These are phyloP conservation scores for Peromyscus maniculatus DNA, from an alignment of 2,113 vertebrate genomes.

Conservation along the genomic window DNA sequence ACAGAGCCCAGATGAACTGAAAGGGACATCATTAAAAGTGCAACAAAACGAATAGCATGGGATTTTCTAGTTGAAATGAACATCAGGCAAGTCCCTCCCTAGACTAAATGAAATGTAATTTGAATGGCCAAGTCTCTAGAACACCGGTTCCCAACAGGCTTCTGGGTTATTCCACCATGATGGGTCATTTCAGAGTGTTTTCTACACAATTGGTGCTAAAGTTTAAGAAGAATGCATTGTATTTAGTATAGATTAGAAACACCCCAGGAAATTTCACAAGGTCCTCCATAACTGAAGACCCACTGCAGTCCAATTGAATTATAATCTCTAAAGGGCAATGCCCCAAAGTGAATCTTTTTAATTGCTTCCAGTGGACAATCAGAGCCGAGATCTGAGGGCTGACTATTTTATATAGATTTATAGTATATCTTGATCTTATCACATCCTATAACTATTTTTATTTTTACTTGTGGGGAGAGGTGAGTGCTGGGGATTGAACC, in stretches of 20 bases:
- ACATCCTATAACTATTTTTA: background rate
- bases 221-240: background rate
- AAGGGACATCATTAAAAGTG: background rate
- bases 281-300: background rate
- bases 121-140: background rate
- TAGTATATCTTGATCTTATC: too few relatives aligned
- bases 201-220: background rate
- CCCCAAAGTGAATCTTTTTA: background rate
- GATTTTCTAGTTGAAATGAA: conserved; percentile 1
- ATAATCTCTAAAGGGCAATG: background rate
- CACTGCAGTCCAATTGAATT: background rate
- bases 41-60: background rate
- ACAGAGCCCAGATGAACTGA: background rate
- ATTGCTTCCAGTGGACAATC: background rate
- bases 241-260: background rate
- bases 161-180: background rate
- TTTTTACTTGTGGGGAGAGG: background rate
- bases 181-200: background rate
- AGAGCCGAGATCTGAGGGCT: background rate
- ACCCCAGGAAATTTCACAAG: background rate
- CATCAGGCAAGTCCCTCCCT: background rate
- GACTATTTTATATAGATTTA: background rate
- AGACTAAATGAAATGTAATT: background rate
- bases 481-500: background rate
- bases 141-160: background rate